Conservation (phyloP, 2,888 invertebrate genomes). For the Eilema depressum region DNA sequence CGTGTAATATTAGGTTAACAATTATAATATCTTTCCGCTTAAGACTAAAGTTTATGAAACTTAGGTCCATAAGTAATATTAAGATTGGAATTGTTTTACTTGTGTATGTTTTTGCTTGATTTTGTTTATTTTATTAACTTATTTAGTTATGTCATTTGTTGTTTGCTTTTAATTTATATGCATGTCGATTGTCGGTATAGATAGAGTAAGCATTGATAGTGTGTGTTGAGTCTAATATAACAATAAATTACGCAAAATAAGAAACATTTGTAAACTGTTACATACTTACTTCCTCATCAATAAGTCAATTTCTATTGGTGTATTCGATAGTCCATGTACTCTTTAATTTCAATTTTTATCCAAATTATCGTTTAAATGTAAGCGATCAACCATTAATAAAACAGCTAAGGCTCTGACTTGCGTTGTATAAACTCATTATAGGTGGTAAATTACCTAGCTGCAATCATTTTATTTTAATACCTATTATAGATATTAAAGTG, state of each 20-base stretch:
- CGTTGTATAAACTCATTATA: background rate
- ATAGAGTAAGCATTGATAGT: constrained; percentile 61
- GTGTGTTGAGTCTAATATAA: constrained; percentile 56
- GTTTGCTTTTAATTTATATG: constrained; percentile 76
- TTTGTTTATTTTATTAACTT: constrained; percentile 79
- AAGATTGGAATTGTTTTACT: constrained; percentile 62
- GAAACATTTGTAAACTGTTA: constrained; percentile 39
- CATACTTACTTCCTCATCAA: constrained; percentile 45
- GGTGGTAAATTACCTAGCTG: background rate
- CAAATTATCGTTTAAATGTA: constrained; percentile 17
- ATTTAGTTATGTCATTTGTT: constrained; percentile 72
- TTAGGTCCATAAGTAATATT: constrained; percentile 33
- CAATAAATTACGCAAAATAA: constrained; percentile 29
- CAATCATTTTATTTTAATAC: constrained; percentile 10
- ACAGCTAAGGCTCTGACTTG: background rate
- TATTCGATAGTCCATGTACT: constrained; percentile 42
- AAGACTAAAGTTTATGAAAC: constrained; percentile 28
- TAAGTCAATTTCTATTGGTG: constrained; percentile 61
- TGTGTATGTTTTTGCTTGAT: constrained; percentile 74
- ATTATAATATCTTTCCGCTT: constrained; percentile 36
- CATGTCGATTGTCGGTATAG: constrained; percentile 67
- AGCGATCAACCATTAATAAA: constrained; percentile 17
- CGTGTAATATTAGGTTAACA: constrained; percentile 17
- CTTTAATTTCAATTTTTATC: constrained; percentile 26
- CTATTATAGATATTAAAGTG: constrained; percentile 16